Conservation (phyloP, 30 jellyfish, hydroid and myxozoan species). For the Hydra vulgaris region DNA sequence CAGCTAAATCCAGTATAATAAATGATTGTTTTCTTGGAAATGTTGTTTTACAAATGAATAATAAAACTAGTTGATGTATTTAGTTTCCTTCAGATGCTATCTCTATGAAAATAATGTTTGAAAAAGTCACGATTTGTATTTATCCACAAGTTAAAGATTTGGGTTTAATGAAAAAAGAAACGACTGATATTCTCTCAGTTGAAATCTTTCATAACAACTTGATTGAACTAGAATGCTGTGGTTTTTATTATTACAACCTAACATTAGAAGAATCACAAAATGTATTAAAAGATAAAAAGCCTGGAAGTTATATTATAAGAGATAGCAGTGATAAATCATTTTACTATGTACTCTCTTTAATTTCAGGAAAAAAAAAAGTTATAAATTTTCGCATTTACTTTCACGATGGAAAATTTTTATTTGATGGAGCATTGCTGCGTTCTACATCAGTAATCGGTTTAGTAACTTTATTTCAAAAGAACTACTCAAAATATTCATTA, state of each 20-base stretch:
- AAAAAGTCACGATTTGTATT: not conserved
- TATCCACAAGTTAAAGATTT: not conserved
- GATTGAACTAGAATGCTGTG: not conserved
- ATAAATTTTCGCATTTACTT: not conserved
- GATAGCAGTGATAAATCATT: conserved; percentile 6
- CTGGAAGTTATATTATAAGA: conserved; percentile 11
- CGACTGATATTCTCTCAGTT: not conserved
- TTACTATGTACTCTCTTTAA: not conserved
- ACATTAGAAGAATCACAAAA: not conserved
- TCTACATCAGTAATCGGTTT: not conserved
- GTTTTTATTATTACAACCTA: not conserved
- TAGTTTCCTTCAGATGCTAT: no score
- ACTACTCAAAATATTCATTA: no score
- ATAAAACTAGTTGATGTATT: no score
- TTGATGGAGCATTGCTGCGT: not conserved
- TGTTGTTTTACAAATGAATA: no score
- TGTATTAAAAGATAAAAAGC: not conserved
- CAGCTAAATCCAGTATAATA: no score
- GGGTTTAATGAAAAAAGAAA: not conserved
- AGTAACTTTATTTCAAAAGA: no score
- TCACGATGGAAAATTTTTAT: not conserved
- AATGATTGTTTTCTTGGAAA: no score
- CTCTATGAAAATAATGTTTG: not conserved
- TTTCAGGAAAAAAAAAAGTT: not conserved
- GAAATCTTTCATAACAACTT: not conserved